phyloP scores from a whole-genome alignment of 2,888 invertebrate genomes.

The Clanis bilineata region DNA sequence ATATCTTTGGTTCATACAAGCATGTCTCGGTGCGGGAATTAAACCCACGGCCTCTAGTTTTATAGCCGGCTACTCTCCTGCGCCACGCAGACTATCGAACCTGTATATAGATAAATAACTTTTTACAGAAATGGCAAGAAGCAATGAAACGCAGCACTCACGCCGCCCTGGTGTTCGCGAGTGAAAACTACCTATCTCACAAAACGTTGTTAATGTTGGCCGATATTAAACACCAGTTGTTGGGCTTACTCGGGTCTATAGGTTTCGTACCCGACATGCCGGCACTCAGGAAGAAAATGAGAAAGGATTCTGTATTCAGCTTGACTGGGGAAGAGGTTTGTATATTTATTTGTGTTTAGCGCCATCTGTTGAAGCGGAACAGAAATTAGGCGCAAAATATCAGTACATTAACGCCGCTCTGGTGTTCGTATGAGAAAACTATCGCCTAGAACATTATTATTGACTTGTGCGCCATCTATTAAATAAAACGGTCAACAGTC shows the following conservation, averaged over 20 bases:
- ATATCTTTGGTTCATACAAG: too few relatives aligned
- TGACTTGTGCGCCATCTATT: too few relatives aligned
- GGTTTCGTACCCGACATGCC: conserved; percentile 89
- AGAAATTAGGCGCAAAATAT: too few relatives aligned
- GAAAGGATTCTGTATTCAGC: conserved; percentile 84
- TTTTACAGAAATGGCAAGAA: conserved; percentile 88
- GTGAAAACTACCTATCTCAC: conserved; percentile 91
- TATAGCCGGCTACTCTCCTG: too few relatives aligned
- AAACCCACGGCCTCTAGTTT: too few relatives aligned
- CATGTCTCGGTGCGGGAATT: too few relatives aligned
- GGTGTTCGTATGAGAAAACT: too few relatives aligned
- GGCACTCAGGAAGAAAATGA: conserved; percentile 72
- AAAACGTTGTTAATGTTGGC: conserved; percentile 92
- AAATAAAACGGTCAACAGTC: too few relatives aligned
- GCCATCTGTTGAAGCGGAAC: not conserved
- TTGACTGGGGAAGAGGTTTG: conserved; percentile 84
- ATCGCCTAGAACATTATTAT: too few relatives aligned
- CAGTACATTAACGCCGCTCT: too few relatives aligned
- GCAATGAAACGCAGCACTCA: conserved; percentile 85
- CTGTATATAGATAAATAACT: not conserved
- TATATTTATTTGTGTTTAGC: not conserved
- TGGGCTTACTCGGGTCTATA: conserved; percentile 88
- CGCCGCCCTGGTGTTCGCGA: conserved; percentile 90
- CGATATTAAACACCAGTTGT: conserved; percentile 92
- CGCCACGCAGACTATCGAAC: too few relatives aligned